Base-by-base conservation (phyloP, 1,140 invertebrate genomes). In the Cydia strobilella region DNA sequence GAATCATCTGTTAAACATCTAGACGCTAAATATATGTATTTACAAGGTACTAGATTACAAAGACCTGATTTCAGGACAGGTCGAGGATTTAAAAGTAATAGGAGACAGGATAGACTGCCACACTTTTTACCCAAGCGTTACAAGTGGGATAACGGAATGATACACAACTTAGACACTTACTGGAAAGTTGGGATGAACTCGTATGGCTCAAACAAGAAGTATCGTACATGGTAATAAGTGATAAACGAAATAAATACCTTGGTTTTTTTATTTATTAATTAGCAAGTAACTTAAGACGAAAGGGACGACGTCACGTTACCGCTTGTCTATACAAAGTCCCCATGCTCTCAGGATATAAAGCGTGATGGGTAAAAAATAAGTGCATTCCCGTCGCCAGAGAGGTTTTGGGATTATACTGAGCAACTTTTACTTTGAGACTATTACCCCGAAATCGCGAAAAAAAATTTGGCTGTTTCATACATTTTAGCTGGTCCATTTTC, bases 11-110 rank as follows among this genome's bases (percentile, higher is more conserved):
- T 15, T 5, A 15, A 48, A 54, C 51, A 54, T 5, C 9, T 20
- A 23, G 20, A 59, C 1, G 1, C 15, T 18, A 23, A 59, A 23
- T 23, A 10, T 7, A 59, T 59, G 54, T 59, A 59, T 59, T 59
- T 59, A 12, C 54, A 59, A 59, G 54, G 54, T 7, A 23, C 54
- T 59, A 59, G 54, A 23, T 59, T 59, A 3, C 54, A 59, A 59
- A 23, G 2, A 59, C 54, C 54, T 9, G n/a, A 18, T 51, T 12
- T 59, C 20, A 59, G 20, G 3, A 1, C 54, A 12, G 20, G 54
- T 1, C 20, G 9, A 54, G 51, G 6, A 12, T 23, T 23, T 7
- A 59, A 23, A 23, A 2, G 6, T 20, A 2, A 1, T 20, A 59
- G 54, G 20, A 59, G 20, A n/a, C 18, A 23, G 1, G 54, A 59